Percentiles rank a stretch among this genome's conserved stretches.
Evolutionary conservation across 2,113 vertebrate species (phyloP).

Genomic region (Glaucidium brasilianum): DNA sequence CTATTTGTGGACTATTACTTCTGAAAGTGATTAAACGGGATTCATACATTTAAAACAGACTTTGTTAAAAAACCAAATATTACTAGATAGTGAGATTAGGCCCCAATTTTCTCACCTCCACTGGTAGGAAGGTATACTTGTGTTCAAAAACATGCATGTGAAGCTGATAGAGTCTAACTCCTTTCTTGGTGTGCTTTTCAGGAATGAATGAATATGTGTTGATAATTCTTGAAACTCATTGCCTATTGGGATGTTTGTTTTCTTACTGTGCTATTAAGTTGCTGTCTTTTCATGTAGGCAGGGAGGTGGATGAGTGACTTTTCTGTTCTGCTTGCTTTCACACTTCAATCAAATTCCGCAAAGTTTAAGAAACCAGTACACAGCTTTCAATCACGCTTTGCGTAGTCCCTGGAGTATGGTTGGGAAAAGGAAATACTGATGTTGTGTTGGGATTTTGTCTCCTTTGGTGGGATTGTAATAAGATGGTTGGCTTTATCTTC

Average conservation of each 20-base stretch:
- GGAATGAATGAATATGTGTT: background rate
- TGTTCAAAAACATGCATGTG: background rate
- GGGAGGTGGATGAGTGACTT: background rate
- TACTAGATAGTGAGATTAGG: background rate
- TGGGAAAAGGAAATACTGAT: background rate
- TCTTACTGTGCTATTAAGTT: background rate
- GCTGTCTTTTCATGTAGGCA: background rate
- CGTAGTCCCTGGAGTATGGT: background rate
- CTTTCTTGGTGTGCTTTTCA: fast-evolving
- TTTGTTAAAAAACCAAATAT: background rate
- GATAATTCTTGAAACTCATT: background rate
- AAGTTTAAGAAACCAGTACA: background rate
- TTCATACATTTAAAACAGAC: background rate
- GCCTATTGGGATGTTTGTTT: background rate
- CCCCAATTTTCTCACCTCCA: background rate
- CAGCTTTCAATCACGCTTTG: background rate
- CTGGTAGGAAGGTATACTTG: background rate
- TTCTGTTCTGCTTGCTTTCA: background rate
- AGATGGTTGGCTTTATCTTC: background rate
- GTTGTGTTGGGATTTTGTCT: background rate
- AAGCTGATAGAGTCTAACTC: background rate
- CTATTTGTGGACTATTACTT: background rate
- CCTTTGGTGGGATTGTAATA: background rate
- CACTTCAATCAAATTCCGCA: background rate
- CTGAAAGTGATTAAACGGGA: background rate